Base-by-base conservation (phyloP, 2,888 invertebrate species). In the Pristionchus fissidentatus region DNA sequence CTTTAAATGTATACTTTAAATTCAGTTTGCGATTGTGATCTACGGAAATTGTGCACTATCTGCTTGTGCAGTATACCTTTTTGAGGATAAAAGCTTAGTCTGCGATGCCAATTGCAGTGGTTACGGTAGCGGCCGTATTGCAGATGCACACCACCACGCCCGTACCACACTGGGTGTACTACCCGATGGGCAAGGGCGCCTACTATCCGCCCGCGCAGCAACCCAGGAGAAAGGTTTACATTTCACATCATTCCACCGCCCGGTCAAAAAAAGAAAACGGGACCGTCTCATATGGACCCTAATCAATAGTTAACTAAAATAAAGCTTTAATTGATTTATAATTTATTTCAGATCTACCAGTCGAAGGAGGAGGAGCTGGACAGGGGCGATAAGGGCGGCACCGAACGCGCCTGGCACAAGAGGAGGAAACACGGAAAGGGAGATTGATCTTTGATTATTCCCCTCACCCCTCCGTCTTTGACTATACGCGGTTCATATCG, bases 181-280 rank as follows among this genome's bases (percentile, higher is more conserved):
- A 81, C 32, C 80, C 80, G 32, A 81, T 81, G 62, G 80, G 80
- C 1, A 38, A 41, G 46, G 80, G 80, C 19, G 80, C 80, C 22
- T 81, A 81, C 35, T 81, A 81, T 22, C 80, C 80, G n/a, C 75
- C 75, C 15, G 49, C 32, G 3, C 41, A 41, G 19, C 70, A 38
- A 15, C 41, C 43, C 38, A 19, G 41, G 41, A 70, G 43, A 26
- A 77, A 49, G 75, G 75, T 77, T 32, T 22, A 32, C 2, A n/a
- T 29, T 5, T 62, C 29, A 29, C 22, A 8, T 8, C 10, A 66
- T 29, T 15, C 10, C 8, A 32, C 19, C 2, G 13, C 32, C 35
- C 3, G 22, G 5, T n/a, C 5, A 10, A 55, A 55, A 55, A 55
- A 26, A 8, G 55, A 22, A 5, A n/a, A n/a, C n/a, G n/a, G n/a